phyloP scores from a whole-genome alignment of 2,888 invertebrate species.

The Melieria omissa region DNA sequence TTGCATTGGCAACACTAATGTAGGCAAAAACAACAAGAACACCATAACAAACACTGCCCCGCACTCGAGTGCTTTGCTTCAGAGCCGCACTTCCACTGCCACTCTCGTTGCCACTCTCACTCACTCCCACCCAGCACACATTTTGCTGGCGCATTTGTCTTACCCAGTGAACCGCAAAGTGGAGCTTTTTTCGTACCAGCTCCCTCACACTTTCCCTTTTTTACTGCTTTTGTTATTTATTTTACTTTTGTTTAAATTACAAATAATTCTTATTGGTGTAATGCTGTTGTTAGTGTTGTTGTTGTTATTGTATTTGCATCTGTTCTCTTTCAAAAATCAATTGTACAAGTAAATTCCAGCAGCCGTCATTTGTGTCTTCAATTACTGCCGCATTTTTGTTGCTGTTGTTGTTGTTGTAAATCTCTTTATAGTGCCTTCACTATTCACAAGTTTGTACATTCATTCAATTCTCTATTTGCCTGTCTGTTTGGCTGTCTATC shows the following conservation, averaged over 20 bases:
- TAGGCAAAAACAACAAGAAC: background rate
- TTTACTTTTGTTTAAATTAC: background rate
- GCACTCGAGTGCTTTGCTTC: constrained; percentile 8
- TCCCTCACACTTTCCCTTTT: background rate
- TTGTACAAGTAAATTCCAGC: background rate
- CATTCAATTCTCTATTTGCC: background rate
- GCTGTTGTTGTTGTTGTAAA: background rate
- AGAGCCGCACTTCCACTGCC: background rate
- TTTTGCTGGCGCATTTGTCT: background rate
- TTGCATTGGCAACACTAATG: constrained; percentile 11
- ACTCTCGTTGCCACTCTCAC: background rate
- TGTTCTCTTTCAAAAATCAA: background rate
- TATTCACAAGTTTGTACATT: background rate
- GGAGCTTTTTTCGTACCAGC: background rate
- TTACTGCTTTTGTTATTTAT: background rate
- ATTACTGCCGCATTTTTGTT: constrained; percentile 20
- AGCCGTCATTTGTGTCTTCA: background rate
- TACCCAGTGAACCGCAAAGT: background rate
- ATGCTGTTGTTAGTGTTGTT: background rate
- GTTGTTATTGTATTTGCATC: background rate
- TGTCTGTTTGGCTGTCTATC: no score
- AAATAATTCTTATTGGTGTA: background rate
- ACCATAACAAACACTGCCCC: constrained; percentile 12
- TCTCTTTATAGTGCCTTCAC: constrained; percentile 9
- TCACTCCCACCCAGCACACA: background rate